Evolutionary conservation across 2,797 vertebrate genomes (phyloP).

Genomic region (Perodicticus potto): DNA sequence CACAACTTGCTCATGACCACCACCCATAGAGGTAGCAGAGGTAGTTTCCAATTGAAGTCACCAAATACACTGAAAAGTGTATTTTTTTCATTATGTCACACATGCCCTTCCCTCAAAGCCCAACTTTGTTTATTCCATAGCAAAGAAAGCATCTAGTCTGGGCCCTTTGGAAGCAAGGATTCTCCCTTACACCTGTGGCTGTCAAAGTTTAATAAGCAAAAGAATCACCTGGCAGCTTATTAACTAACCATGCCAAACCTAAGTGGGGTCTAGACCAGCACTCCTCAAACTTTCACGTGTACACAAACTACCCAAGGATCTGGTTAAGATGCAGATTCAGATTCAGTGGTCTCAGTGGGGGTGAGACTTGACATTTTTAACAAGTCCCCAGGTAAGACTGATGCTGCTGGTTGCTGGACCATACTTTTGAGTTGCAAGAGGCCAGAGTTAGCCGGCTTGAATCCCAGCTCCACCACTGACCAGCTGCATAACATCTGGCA

Average conservation of each 20-base stretch:
- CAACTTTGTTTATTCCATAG: background rate
- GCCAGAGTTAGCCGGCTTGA: background rate
- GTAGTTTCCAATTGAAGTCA: background rate
- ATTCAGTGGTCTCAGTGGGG: background rate
- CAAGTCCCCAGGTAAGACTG: fast-evolving
- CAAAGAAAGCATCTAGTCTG: background rate
- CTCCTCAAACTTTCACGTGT: background rate
- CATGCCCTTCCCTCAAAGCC: background rate
- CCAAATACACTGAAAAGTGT: background rate
- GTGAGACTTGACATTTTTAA: background rate
- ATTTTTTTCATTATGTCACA: background rate
- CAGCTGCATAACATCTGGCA: background rate
- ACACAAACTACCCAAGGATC: background rate
- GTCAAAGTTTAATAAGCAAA: background rate
- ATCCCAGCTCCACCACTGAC: background rate
- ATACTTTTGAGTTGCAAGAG: background rate
- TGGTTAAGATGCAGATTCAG: background rate
- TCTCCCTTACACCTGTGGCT: background rate
- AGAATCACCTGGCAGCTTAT: background rate
- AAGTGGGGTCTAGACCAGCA: background rate
- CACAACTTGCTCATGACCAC: background rate
- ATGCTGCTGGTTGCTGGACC: background rate
- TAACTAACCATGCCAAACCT: background rate
- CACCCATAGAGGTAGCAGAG: background rate
- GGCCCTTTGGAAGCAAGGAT: background rate